These are phyloP conservation scores for Eristalis intricaria DNA, from an alignment of 2,888 invertebrate species.

Conservation along the genomic window DNA sequence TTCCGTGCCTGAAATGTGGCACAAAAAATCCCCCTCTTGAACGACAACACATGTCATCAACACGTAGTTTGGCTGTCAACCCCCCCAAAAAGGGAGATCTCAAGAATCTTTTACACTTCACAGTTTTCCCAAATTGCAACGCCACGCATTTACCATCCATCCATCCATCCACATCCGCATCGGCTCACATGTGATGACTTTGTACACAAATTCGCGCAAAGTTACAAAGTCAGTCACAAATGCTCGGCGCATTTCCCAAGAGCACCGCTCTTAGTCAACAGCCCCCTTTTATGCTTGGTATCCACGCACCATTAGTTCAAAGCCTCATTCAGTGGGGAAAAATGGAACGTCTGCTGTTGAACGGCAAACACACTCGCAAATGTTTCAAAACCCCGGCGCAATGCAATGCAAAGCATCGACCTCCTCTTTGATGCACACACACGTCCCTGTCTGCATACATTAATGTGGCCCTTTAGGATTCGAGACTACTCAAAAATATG, in stretches of 20 bases:
- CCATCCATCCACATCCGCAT: neutral
- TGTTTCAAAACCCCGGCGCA: constrained; percentile 6
- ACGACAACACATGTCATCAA: neutral
- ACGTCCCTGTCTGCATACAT: neutral
- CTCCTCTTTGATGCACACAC: neutral
- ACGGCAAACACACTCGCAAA: neutral
- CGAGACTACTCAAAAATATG: neutral
- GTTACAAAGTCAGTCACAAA: neutral
- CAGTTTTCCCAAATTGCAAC: neutral
- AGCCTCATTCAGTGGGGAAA: neutral
- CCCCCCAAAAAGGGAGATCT: neutral
- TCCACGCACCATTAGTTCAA: constrained; percentile 20
- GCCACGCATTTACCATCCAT: too few species aligned
- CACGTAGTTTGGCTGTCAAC: neutral
- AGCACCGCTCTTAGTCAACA: neutral
- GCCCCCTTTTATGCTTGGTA: neutral
- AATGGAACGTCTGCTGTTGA: neutral
- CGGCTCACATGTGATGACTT: neutral
- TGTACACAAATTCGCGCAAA: neutral
- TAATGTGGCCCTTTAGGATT: constrained; percentile 19
- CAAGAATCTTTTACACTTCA: too few species aligned
- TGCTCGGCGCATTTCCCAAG: neutral
- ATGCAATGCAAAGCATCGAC: constrained; percentile 8
- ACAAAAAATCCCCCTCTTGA: too few species aligned
- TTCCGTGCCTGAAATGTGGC: too few species aligned